phyloP scores from a whole-genome alignment of 2,113 vertebrate genomes.

The Zosterops hypoxanthus region DNA sequence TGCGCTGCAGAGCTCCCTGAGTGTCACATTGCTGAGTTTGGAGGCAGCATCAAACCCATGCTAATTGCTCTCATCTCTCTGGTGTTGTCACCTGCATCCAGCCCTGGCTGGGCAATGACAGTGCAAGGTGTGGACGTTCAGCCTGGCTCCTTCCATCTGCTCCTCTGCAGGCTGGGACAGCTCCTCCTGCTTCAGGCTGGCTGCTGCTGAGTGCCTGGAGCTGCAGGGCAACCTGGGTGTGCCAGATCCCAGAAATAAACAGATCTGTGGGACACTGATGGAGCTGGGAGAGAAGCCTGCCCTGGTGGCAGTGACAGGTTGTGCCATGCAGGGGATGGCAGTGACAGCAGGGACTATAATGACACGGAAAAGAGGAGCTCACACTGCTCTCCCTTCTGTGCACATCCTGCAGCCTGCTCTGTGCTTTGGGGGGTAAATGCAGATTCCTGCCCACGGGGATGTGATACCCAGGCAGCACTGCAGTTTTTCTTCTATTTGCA shows the following conservation, averaged over 20 bases:
- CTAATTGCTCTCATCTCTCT: neutral
- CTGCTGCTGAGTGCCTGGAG: neutral
- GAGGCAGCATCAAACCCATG: neutral
- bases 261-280: neutral
- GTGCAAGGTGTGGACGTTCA: neutral
- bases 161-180: neutral
- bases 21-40: neutral
- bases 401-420: too few species aligned
- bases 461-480: too few species aligned
- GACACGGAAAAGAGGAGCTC: neutral
- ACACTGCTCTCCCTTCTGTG: neutral
- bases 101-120: neutral
- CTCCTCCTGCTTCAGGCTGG: neutral
- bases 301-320: neutral
- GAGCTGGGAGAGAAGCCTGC: neutral
- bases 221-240: neutral
- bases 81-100: neutral
- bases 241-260: neutral
- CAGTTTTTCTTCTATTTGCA: neutral
- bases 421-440: too few species aligned
- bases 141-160: conserved; percentile 3
- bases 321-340: too few species aligned
- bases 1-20: neutral
- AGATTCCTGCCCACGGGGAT: too few species aligned
- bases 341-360: neutral